phyloP scores from a whole-genome alignment of 2,888 invertebrate species.

The Ferdinandea cuprea region DNA sequence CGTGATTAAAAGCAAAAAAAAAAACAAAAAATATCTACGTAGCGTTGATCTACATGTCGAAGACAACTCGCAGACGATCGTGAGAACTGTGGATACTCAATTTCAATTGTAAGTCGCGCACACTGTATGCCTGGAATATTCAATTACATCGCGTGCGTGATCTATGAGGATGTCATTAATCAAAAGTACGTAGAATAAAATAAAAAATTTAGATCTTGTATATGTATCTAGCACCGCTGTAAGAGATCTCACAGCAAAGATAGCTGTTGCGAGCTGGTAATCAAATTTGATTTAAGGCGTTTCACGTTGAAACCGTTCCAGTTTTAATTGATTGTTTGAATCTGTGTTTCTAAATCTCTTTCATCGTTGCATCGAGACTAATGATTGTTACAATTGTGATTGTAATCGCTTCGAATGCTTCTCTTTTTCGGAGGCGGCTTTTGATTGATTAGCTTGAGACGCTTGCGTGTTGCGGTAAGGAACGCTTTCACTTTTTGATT shows the following conservation, averaged over 20 bases:
- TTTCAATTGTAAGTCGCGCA: slow-evolving; percentile 48
- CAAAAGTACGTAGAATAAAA: slow-evolving; percentile 29
- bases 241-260: slow-evolving; percentile 38
- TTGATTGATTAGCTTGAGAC: slow-evolving; percentile 66
- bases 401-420: slow-evolving; percentile 58
- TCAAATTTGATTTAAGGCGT: slow-evolving; percentile 65
- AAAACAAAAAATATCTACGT: slow-evolving; percentile 1
- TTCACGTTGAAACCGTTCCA: slow-evolving; percentile 43
- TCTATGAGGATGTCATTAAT: slow-evolving; percentile 71
- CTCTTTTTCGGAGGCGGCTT: slow-evolving; percentile 24
- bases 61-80: slow-evolving; percentile 43
- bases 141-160: slow-evolving; percentile 66
- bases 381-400: slow-evolving; percentile 67
- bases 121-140: slow-evolving; percentile 65
- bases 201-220: too few relatives aligned
- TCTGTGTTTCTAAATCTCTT: slow-evolving; percentile 52
- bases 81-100: slow-evolving; percentile 52
- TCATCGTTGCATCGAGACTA: slow-evolving; percentile 61
- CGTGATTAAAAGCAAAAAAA: slow-evolving; percentile 63
- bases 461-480: slow-evolving; percentile 5
- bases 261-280: slow-evolving; percentile 25
- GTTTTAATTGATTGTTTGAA: slow-evolving; percentile 68
- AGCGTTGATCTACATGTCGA: slow-evolving; percentile 53
- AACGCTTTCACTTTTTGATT: slow-evolving; percentile 58
- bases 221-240: not conserved